A percentile compares a stretch with the other conserved stretches of the same genome.
These are phyloP conservation scores for Rhamnusium bicolor DNA, from an alignment of 2,888 invertebrate genomes.

Conservation along the genomic window DNA sequence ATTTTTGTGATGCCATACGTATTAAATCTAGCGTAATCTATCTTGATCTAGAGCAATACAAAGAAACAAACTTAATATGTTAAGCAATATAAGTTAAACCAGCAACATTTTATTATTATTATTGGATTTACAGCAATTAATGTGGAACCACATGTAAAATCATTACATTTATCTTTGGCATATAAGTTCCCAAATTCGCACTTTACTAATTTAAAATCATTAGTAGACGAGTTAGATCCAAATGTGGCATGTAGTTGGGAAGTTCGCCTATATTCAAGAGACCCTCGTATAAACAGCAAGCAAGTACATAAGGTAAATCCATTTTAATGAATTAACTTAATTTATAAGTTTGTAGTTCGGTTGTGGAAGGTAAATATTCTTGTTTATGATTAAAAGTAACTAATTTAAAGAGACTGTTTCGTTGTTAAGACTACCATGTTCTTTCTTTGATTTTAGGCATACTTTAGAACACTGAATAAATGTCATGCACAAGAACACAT, in stretches of 20 bases:
- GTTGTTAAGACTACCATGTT: too few species aligned
- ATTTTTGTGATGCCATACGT: too few species aligned
- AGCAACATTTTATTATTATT: not conserved
- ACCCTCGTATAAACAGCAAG: conserved; percentile 82
- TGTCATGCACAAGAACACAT: too few species aligned
- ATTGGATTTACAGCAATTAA: conserved; percentile 75
- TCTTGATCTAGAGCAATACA: too few species aligned
- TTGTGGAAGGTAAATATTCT: too few species aligned
- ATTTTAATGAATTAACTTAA: not conserved
- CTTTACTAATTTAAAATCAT: conserved; percentile 80
- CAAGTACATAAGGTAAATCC: conserved; percentile 73
- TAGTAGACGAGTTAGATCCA: conserved; percentile 83
- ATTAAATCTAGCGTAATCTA: too few species aligned
- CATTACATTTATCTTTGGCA: conserved; percentile 89
- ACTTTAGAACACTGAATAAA: too few species aligned
- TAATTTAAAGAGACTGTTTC: too few species aligned
- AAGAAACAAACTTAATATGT: too few species aligned
- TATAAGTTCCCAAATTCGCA: conserved; percentile 87
- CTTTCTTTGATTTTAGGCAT: too few species aligned
- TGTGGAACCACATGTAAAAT: conserved; percentile 87
- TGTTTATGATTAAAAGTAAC: too few species aligned
- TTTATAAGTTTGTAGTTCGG: too few species aligned
- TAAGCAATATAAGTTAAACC: not conserved
- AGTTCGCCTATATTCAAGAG: conserved; percentile 88
- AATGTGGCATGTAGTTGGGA: conserved; percentile 85